These are phyloP conservation scores for Plectropomus leopardus DNA, from an alignment of 2,113 vertebrate species.

Conservation along the genomic window DNA sequence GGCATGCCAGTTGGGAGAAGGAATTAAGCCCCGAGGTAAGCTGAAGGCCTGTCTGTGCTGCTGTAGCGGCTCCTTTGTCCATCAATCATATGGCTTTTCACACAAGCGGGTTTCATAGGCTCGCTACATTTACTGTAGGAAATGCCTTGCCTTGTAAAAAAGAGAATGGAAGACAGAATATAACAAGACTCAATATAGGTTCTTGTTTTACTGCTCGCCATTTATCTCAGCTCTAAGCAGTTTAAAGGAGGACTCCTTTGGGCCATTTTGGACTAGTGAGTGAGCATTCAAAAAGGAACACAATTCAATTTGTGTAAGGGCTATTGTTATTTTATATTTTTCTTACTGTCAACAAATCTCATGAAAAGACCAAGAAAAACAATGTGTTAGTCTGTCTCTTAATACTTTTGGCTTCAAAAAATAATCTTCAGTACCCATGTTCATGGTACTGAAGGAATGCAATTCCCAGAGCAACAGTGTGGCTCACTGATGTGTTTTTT, in stretches of 20 bases:
- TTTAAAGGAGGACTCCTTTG: constrained; percentile 15
- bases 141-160: constrained; percentile 39
- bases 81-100: constrained; percentile 71
- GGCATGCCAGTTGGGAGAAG: constrained; percentile 65
- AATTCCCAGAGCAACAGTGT: neutral
- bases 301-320: constrained; percentile 4
- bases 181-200: constrained; percentile 28
- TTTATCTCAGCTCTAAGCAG: constrained; percentile 48
- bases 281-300: constrained; percentile 19
- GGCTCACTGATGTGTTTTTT: neutral
- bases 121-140: constrained; percentile 51
- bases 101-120: constrained; percentile 40
- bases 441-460: neutral
- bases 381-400: neutral
- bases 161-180: constrained; percentile 29
- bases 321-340: constrained; percentile 1
- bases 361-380: constrained; percentile 7
- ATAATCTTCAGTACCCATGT: neutral
- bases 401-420: neutral
- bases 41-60: constrained; percentile 62
- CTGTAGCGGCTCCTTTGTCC: constrained; percentile 62
- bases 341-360: neutral
- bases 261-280: constrained; percentile 14
- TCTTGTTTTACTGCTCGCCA: constrained; percentile 51
- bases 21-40: constrained; percentile 69